Evolutionary conservation across 2,797 vertebrate species (phyloP), one percentile per base, ranked within the genome.

Genomic region (Nyctalus aviator): DNA sequence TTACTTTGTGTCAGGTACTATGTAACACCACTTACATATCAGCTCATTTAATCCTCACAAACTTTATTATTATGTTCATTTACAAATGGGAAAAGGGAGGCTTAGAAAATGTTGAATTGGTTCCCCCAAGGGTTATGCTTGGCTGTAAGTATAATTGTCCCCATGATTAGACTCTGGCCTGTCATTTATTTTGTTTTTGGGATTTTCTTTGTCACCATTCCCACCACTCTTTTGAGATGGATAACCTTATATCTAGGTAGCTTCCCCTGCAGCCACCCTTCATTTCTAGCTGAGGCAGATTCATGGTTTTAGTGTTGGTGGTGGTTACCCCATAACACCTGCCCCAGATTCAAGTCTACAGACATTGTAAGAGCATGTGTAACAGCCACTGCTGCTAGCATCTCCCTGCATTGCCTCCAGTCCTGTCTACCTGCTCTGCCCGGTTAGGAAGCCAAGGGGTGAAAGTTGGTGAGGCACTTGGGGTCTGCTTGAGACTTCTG

Each of bases 31-130:
- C 66, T 87, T 84, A 57, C 0, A 11, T 6, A 76, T 50, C 20
- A 32, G 27, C 53, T 88, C n/a, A 57, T 71, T 41, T 83, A 18
- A 23, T 79, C 44, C 44, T 96, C 46, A 41, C 6, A 14, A 79
- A 75, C 46, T 91, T 86, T 83, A 21, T 72, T 66, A 64, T 50
- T 53, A 27, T 73, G n/a, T 91, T 72, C 48, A 75, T 53, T 95
- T 92, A 48, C 30, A 77, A 66, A 78, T n/a, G 32, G 78, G 41
- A 5, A 53, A 86, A 90, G 46, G 71, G 44, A 81, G 2, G 7
- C 21, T 78, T 75, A 25, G 44, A 53, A 68, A 92, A n/a, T 71
- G 50, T 62, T 25, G 23, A 3, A 41, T 57, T 85, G 1, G 27
- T 75, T 94, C 27, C 10, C 18, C 46, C n/a, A 27, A 76, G 83